phyloP scores from a whole-genome alignment of 2,113 vertebrate species.

The Cynocephalus volans region DNA sequence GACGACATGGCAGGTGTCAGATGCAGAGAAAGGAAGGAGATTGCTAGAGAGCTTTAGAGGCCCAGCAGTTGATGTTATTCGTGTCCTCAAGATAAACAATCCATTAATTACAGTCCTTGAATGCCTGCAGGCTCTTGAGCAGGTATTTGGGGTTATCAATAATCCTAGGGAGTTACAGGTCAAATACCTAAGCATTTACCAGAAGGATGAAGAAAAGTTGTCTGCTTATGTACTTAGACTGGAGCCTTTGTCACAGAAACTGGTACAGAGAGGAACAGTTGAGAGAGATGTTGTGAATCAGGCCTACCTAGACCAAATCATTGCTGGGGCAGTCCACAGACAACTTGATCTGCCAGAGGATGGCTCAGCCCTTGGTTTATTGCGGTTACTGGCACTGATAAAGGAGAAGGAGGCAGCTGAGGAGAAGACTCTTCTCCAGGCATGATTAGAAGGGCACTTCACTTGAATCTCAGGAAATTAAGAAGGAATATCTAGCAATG shows the following conservation, averaged over 20 bases:
- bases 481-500: neutral
- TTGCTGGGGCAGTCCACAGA: neutral
- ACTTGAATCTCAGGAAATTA: neutral
- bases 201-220: slow-evolving; percentile 51
- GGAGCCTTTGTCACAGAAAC: slow-evolving; percentile 54
- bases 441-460: neutral
- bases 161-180: slow-evolving; percentile 61
- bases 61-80: slow-evolving; percentile 7
- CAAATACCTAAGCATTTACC: slow-evolving; percentile 53
- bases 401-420: slow-evolving; percentile 17
- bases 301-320: neutral
- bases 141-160: slow-evolving; percentile 36
- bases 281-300: slow-evolving; percentile 57
- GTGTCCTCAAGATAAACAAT: slow-evolving; percentile 26
- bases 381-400: slow-evolving; percentile 21
- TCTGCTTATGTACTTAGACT: slow-evolving; percentile 45
- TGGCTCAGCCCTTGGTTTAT: neutral
- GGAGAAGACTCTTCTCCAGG: neutral
- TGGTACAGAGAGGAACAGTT: slow-evolving; percentile 54
- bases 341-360: neutral
- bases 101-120: slow-evolving; percentile 13
- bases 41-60: slow-evolving; percentile 54
- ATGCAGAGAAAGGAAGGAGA: slow-evolving; percentile 55
- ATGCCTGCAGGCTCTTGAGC: slow-evolving; percentile 66
- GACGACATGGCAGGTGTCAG: slow-evolving; percentile 32